Percentiles rank a stretch among this genome's conserved stretches.
These are phyloP conservation scores for Habroteleia sp. DNA, from an alignment of 2,888 invertebrate genomes.

Conservation along the genomic window DNA sequence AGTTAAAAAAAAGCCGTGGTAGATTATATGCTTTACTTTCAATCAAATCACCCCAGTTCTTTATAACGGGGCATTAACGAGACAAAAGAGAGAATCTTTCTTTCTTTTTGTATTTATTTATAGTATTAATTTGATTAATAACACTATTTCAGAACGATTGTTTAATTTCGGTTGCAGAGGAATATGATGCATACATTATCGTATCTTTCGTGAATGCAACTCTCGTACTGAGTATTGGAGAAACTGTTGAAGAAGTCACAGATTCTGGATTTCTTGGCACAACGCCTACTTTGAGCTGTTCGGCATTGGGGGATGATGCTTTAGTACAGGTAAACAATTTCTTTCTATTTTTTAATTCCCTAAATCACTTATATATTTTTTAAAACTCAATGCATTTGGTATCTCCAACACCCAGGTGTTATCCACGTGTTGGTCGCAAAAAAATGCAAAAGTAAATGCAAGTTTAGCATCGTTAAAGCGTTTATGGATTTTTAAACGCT, in stretches of 20 bases:
- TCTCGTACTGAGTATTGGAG: conserved; percentile 98
- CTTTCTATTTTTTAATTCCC: no score
- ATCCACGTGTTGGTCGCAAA: conserved; percentile 78
- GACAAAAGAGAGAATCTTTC: no score
- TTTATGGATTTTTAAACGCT: conserved; percentile 68
- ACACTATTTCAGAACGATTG: conserved; percentile 63
- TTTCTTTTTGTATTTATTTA: no score
- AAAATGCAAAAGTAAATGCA: conserved; percentile 75
- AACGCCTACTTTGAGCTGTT: conserved; percentile 98
- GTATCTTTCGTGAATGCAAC: conserved; percentile 99
- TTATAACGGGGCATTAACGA: no score
- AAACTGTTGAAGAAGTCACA: conserved; percentile 99
- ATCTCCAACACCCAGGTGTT: conserved; percentile 79
- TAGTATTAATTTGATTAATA: no score
- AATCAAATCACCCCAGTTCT: no score
- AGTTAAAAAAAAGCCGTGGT: background rate
- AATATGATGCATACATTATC: conserved; percentile 99
- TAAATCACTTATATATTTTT: no score
- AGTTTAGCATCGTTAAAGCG: conserved; percentile 78
- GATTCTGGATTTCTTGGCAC: conserved; percentile 99
- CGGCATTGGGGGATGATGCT: conserved; percentile 98
- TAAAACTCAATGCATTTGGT: conserved; percentile 78
- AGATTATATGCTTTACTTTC: conserved; percentile 6
- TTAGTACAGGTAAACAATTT: conserved; percentile 92
- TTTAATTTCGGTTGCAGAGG: conserved; percentile 91